Evolutionary conservation across 1,140 invertebrate species (phyloP), one percentile per base, ranked within the genome.

Genomic region (Zaprionus davidi): DNA sequence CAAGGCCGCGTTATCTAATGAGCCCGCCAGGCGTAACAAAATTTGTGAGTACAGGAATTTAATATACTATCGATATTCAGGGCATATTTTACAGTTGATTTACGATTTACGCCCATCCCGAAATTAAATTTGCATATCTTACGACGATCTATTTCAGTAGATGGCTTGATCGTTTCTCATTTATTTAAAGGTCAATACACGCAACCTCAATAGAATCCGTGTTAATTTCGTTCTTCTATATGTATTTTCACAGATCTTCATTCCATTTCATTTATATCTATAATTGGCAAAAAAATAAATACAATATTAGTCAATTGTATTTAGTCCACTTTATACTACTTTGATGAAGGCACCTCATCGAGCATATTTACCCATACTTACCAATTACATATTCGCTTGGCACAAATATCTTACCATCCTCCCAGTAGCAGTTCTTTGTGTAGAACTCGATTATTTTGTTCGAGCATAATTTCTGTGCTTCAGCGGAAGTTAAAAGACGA

Each of bases 1-100:
- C 76, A 83, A 82, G 70, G 84, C 76, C 53, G 64, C 62, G 62
- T 28, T 65, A 57, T 53, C 72, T 76, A 81, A 80, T 75, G 73
- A 76, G 66, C 66, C 64, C 64, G 69, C 51, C 58, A 85, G 75
- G 60, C 80, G 67, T 41, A 57, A 56, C 70, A 81, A 82, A 67
- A 78, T 59, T 51, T 90, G 85, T 90, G 78, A 85, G 85, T 81
- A 64, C 3, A 12, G 3, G 5, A 24, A 51, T 1, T 5, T 46
- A 46, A 44, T 44, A 44, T 44, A 44, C 41, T 2, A 46, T 17
- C 41, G 46, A 12, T 20, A 9, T 11, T 9, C 20, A 5, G 12
- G 20, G 46, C 20, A 46, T 9, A 17, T 51, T 24, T 22, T 2
- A 7, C n/a, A 51, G 9, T 24, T 51, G 1, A 51, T 51, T 51